phyloP scores from a whole-genome alignment of 2,888 invertebrate genomes.

The Rhimphoctona megacephalus region DNA sequence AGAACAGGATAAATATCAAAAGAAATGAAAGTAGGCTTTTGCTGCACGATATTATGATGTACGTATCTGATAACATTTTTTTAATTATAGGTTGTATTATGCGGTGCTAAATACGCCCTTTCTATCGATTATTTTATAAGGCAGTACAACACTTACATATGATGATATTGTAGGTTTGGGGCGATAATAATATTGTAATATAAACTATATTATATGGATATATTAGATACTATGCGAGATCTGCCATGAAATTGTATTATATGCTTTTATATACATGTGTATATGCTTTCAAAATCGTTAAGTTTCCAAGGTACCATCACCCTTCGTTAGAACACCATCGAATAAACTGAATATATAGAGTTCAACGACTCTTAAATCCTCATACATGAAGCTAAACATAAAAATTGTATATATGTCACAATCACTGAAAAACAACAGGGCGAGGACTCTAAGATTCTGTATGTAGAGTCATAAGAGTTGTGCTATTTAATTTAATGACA shows the following conservation, averaged over 20 bases:
- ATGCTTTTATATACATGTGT: constrained; percentile 41
- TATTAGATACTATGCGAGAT: not conserved
- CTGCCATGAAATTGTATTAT: constrained; percentile 49
- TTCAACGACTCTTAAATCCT: not conserved
- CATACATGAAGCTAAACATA: not conserved
- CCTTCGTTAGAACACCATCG: not conserved
- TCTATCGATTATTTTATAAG: constrained; percentile 35
- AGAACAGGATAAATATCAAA: not conserved
- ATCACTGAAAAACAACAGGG: not conserved
- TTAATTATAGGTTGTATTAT: constrained; percentile 17
- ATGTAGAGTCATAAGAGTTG: not conserved
- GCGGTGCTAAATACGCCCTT: not conserved
- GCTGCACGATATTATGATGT: constrained; percentile 21
- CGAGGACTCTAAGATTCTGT: not conserved
- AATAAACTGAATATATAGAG: not conserved
- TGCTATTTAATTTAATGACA: not conserved
- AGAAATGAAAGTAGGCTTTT: constrained; percentile 29
- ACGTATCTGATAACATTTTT: constrained; percentile 10
- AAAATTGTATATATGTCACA: not conserved
- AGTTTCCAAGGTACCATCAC: not conserved
- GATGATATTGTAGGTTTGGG: constrained; percentile 12
- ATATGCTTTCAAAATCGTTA: not conserved
- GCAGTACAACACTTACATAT: constrained; percentile 19
- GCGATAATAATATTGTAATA: constrained; percentile 49
- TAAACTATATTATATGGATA: not conserved